Percentiles rank a stretch among this genome's conserved stretches.
Conservation (phyloP, 92 coral and sea anemone genomes). For the Pocillopora meandrina region DNA sequence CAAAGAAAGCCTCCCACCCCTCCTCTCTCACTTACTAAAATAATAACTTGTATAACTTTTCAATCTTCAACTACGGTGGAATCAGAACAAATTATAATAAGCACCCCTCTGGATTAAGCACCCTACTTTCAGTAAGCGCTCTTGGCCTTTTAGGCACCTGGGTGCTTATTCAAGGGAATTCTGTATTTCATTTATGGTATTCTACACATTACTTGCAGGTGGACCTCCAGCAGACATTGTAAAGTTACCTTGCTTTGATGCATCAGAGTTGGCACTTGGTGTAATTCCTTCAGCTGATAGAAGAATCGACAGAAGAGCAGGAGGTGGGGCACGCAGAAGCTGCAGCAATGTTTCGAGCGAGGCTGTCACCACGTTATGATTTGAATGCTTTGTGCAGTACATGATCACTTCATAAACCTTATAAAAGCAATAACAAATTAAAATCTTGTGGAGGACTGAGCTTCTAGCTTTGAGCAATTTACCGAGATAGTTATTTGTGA, state of each 20-base stretch:
- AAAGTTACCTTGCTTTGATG: slow-evolving; percentile 12
- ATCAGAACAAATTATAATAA: too few relatives aligned
- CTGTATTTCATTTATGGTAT: too few relatives aligned
- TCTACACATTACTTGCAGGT: too few relatives aligned
- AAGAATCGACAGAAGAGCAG: slow-evolving; percentile 70
- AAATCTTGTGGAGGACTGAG: not conserved
- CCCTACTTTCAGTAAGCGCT: too few relatives aligned
- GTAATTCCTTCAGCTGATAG: slow-evolving; percentile 81
- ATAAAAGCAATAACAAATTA: not conserved
- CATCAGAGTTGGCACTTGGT: slow-evolving; percentile 49
- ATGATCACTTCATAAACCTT: slow-evolving; percentile 90
- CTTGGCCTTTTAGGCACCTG: too few relatives aligned
- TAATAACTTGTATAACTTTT: not conserved
- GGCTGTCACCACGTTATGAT: slow-evolving; percentile 96
- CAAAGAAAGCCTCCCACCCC: too few relatives aligned
- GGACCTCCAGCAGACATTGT: not conserved
- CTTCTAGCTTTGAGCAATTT: not conserved
- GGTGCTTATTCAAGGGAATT: too few relatives aligned
- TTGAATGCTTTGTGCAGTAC: slow-evolving; percentile 88
- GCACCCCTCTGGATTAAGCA: too few relatives aligned
- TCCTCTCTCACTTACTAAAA: too few relatives aligned
- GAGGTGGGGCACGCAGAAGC: slow-evolving; percentile 94
- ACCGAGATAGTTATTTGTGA: not conserved
- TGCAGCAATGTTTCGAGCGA: slow-evolving; percentile 85
- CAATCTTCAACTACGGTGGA: too few relatives aligned